A percentile compares a stretch with the other conserved stretches of the same genome.
Conservation (phyloP, 1,140 invertebrate genomes). For the Zeugodacus cucurbitae region DNA sequence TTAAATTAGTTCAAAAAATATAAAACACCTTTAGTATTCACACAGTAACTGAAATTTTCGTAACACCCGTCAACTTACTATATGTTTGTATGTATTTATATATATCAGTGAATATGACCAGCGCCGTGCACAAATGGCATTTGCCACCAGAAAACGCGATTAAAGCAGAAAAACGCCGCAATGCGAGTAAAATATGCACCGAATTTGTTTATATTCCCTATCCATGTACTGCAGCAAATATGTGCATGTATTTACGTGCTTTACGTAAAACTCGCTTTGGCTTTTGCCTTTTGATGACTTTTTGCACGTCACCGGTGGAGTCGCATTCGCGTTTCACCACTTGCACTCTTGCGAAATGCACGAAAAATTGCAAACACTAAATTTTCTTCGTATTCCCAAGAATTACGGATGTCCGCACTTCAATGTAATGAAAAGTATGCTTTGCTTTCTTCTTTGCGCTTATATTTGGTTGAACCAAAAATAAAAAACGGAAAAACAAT, state of each 20-base stretch:
- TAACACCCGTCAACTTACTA: background rate
- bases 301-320: background rate
- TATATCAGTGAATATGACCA: background rate
- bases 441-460: background rate
- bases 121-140: background rate
- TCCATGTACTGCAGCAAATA: background rate
- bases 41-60: background rate
- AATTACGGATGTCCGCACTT: background rate
- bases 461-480: background rate
- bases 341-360: conserved; percentile 8
- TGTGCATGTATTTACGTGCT: background rate
- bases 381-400: background rate
- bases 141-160: conserved; percentile 2
- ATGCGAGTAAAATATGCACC: conserved; percentile 1
- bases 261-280: conserved; percentile 5
- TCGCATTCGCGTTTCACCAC: background rate
- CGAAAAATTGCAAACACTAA: background rate
- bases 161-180: conserved; percentile 15
- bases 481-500: background rate
- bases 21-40: background rate
- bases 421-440: background rate
- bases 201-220: conserved; percentile 26
- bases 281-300: conserved; percentile 32
- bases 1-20: background rate
- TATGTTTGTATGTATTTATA: background rate